Evolutionary conservation across 2,113 vertebrate genomes (phyloP), one percentile per base, ranked within the genome.

Genomic region (Rhinopomastus cyanomelas): DNA sequence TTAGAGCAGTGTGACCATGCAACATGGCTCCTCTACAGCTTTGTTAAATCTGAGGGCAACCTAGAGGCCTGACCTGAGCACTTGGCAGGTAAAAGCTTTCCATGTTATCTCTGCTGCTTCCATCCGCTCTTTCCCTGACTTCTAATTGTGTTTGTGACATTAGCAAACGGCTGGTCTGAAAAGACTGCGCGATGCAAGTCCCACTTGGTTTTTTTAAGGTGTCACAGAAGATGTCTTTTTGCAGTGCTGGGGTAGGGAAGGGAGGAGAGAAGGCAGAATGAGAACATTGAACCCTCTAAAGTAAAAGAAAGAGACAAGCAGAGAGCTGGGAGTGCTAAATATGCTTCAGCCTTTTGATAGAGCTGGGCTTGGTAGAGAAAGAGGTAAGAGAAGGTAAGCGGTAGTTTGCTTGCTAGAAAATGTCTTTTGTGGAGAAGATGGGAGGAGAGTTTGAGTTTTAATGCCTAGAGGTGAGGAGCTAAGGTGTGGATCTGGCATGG

Each of bases 231-330:
- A 86, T 91, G 86, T 84, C 74, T 95, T 94, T 84, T 90, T 90
- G 78, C 68, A 85, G 86, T 9, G 17, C 68, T 4, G 25, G 72
- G 89, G 80, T 62, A 88, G 74, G 53, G 91, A 92, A 73, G 27
- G 81, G 21, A 87, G 81, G 78, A 86, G 85, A 83, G 67, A 68
- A 90, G 94, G 81, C 85, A 85, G 89, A 95, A 90, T 93, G 82
- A 91, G 93, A 95, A 89, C 93, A 46, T 16, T 65, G 89, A 92
- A 76, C 79, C 73, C 68, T 60, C 60, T 89, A 81, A 95, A 89
- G 91, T 92, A 93, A 91, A 94, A 88, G 88, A 91, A 95, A 95
- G 88, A 96, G 89, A 87, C 86, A 95, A 62, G 90, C 79, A 76
- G 81, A 61, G 84, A 90, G 74, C 91, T 94, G 55, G 51, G 90